Evolutionary conservation across 2,797 vertebrate species (phyloP).

Genomic region (Odontamblyopus lacepedii): DNA sequence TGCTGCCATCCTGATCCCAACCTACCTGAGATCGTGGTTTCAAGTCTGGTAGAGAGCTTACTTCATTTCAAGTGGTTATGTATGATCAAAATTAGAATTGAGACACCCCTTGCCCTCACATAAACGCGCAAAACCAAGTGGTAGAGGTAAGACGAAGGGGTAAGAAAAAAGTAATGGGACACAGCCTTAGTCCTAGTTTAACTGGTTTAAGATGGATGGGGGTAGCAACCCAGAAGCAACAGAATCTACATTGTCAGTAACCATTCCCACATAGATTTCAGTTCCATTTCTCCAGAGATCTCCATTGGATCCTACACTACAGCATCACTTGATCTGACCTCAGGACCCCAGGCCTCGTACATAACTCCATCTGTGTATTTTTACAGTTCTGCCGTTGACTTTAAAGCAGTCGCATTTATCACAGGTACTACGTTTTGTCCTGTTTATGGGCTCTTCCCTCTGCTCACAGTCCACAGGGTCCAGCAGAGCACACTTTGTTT

Average conservation of each 20-base stretch:
- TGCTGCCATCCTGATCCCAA: too few species aligned
- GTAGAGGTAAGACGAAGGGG: too few species aligned
- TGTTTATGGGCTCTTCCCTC: conserved; percentile 10
- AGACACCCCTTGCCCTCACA: too few species aligned
- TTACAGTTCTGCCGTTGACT: neutral
- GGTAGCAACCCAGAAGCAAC: neutral
- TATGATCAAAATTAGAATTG: too few species aligned
- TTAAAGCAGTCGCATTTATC: conserved; percentile 25
- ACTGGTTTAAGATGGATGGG: neutral
- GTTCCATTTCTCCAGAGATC: too few species aligned
- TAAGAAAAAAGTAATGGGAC: too few species aligned
- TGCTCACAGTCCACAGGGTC: conserved; percentile 15
- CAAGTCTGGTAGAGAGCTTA: too few species aligned
- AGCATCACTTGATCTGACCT: neutral
- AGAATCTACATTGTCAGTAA: neutral
- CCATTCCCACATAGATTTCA: neutral
- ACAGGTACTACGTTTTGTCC: conserved; percentile 25
- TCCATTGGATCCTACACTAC: neutral
- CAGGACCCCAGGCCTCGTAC: neutral
- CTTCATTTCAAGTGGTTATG: too few species aligned
- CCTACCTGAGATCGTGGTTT: too few species aligned
- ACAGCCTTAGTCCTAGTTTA: too few species aligned
- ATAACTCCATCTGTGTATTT: conserved; percentile 7
- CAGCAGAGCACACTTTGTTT: conserved; percentile 49
- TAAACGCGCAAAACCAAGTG: too few species aligned